Percentiles rank a stretch among this genome's conserved stretches.
Conservation (phyloP, 2,888 invertebrate genomes). For the Dusona sp. region DNA sequence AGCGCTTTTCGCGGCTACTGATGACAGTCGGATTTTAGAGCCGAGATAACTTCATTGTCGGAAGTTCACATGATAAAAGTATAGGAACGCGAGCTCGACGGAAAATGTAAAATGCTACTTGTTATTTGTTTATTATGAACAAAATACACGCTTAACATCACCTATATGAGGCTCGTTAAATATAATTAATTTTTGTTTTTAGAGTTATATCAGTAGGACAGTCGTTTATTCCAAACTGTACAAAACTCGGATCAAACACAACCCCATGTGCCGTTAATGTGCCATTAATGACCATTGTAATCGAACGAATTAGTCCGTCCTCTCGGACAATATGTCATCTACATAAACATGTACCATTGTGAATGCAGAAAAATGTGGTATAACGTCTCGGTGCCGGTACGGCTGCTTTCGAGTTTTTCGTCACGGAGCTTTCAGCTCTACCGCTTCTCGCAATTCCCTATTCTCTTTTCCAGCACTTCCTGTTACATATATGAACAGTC, state of each 20-base stretch:
- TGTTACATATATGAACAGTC: conserved; percentile 68
- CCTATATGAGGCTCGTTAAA: neutral
- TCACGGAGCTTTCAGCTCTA: conserved; percentile 42
- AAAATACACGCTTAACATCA: neutral
- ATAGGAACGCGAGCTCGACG: neutral
- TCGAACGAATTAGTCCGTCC: conserved; percentile 17
- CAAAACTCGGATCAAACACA: neutral
- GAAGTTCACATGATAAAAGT: neutral
- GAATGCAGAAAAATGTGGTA: conserved; percentile 30
- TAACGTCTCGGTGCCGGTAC: conserved; percentile 51
- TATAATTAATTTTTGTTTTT: neutral
- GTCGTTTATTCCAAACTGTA: neutral
- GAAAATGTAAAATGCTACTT: neutral
- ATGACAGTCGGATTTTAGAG: conserved; percentile 25
- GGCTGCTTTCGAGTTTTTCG: conserved; percentile 30
- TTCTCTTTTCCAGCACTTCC: neutral
- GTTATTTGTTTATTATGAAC: neutral
- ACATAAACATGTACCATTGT: neutral
- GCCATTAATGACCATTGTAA: neutral
- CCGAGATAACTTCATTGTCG: conserved; percentile 16
- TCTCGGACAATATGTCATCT: neutral
- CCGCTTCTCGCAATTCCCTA: neutral
- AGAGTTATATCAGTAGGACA: neutral
- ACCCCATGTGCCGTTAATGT: neutral
- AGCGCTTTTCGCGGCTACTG: conserved; percentile 37